These are phyloP conservation scores for Shargacucullia verbasci DNA, from an alignment of 2,888 invertebrate genomes.

Conservation along the genomic window DNA sequence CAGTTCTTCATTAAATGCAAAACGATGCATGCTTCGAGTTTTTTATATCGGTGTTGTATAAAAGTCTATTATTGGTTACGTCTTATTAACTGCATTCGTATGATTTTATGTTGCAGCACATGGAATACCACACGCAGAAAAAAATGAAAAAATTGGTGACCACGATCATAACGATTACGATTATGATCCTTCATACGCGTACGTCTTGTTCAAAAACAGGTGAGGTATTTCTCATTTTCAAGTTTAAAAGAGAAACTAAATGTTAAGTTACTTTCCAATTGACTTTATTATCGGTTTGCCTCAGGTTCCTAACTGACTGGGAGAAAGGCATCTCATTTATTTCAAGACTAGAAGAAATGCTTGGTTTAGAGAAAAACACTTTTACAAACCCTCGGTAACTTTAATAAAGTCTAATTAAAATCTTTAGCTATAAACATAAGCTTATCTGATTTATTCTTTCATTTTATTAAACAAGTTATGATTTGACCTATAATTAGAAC, in stretches of 20 bases:
- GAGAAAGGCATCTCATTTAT: conserved; percentile 93
- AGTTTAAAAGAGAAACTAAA: conserved; percentile 9
- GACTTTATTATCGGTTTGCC: conserved; percentile 56
- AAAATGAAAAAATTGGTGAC: conserved; percentile 60
- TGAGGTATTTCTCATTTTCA: conserved; percentile 69
- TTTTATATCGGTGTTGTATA: conserved; percentile 49
- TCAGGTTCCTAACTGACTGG: conserved; percentile 89
- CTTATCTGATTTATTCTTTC: conserved; percentile 18
- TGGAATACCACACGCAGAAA: conserved; percentile 66
- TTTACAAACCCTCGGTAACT: conserved; percentile 91
- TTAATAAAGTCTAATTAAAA: conserved; percentile 38
- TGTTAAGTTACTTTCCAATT: conserved; percentile 53
- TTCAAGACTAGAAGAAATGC: conserved; percentile 91
- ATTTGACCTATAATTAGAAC: conserved; percentile 1
- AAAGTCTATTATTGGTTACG: neutral
- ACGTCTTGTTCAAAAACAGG: conserved; percentile 93
- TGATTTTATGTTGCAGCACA: conserved; percentile 72
- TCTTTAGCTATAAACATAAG: conserved; percentile 24
- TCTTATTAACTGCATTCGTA: conserved; percentile 21
- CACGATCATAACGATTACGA: conserved; percentile 89
- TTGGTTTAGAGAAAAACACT: conserved; percentile 90
- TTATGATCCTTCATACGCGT: conserved; percentile 94
- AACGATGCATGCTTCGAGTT: conserved; percentile 45
- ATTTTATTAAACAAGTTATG: neutral
- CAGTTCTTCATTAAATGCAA: conserved; percentile 26